phyloP scores from a whole-genome alignment of 2,888 invertebrate genomes.

The Leucophenga montana region DNA sequence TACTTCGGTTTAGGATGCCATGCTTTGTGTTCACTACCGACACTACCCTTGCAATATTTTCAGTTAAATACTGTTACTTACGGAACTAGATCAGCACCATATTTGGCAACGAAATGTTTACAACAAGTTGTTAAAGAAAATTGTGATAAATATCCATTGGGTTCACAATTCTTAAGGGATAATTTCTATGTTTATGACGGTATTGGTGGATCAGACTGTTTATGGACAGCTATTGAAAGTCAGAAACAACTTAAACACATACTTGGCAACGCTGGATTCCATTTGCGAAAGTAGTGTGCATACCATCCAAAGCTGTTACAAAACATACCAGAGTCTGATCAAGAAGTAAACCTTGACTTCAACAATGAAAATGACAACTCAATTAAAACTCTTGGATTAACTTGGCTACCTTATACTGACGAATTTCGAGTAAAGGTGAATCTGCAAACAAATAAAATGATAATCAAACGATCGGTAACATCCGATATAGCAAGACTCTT shows the following conservation, averaged over 20 bases:
- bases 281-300: not conserved
- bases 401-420: not conserved
- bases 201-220: not conserved
- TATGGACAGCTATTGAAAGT: constrained; percentile 4
- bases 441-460: no score
- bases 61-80: constrained; percentile 9
- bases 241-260: constrained; percentile 11
- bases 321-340: no score
- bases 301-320: not conserved
- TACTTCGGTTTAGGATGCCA: no score
- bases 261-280: not conserved
- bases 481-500: no score
- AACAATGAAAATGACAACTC: no score
- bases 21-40: no score
- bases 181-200: not conserved
- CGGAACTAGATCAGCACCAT: not conserved
- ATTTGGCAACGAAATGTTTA: not conserved
- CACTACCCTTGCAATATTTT: no score
- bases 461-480: no score
- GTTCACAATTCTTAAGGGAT: not conserved
- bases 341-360: no score
- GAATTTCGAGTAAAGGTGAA: no score
- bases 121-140: not conserved
- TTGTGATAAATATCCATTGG: not conserved
- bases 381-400: not conserved